phyloP scores from a whole-genome alignment of 2,113 vertebrate genomes.

The Oncorhynchus kisutch region DNA sequence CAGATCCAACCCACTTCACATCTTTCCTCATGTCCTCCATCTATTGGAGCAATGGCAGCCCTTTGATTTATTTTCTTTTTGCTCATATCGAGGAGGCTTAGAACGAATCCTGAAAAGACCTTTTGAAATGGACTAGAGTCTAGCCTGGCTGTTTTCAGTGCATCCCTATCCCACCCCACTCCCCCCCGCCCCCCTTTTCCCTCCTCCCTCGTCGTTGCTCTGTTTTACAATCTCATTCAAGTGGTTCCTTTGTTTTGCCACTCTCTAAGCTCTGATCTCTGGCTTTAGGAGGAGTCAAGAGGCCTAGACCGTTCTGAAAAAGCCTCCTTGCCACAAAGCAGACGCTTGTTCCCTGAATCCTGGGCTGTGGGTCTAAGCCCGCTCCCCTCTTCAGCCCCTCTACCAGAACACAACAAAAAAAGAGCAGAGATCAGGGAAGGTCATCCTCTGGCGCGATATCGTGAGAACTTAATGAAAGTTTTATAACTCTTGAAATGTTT shows the following conservation, averaged over 20 bases:
- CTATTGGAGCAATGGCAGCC: constrained; percentile 64
- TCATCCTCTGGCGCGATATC: constrained; percentile 76
- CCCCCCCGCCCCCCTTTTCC: constrained; percentile 7
- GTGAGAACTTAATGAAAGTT: constrained; percentile 88
- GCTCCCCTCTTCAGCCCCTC: constrained; percentile 57
- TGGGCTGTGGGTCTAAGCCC: constrained; percentile 37
- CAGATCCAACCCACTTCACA: constrained; percentile 48
- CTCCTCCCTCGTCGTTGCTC: constrained; percentile 64
- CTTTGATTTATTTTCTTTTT: constrained; percentile 63
- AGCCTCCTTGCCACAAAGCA: constrained; percentile 73
- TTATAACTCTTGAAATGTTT: constrained; percentile 87
- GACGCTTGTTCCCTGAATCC: constrained; percentile 65
- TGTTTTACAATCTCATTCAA: constrained; percentile 84
- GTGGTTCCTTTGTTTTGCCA: constrained; percentile 80
- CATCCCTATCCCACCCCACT: constrained; percentile 8
- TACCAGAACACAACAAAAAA: not conserved
- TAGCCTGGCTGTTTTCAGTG: constrained; percentile 52
- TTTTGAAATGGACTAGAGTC: constrained; percentile 73
- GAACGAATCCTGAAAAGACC: constrained; percentile 76
- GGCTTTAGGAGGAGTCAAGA: constrained; percentile 82
- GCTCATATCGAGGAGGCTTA: constrained; percentile 70
- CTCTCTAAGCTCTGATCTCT: constrained; percentile 84
- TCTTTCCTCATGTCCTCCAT: constrained; percentile 63
- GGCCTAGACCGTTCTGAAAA: constrained; percentile 81
- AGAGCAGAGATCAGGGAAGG: constrained; percentile 64